Percentiles rank a stretch among this genome's conserved stretches.
These are phyloP conservation scores for Dynastes grantii DNA, from an alignment of 2,888 invertebrate genomes.

Conservation along the genomic window DNA sequence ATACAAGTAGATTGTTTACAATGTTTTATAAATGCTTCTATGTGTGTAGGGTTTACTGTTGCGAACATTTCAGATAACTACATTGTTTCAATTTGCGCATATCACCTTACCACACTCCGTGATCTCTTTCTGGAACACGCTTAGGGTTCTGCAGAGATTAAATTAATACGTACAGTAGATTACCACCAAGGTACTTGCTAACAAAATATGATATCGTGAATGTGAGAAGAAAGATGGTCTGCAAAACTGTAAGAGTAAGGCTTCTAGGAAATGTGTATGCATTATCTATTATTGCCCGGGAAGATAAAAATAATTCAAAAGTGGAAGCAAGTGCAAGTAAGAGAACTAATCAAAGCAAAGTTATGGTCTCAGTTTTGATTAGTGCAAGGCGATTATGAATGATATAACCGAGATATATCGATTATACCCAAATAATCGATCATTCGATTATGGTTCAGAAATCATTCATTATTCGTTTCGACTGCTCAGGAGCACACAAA, in stretches of 20 bases:
- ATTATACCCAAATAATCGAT: too few relatives aligned
- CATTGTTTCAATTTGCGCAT: conserved; percentile 6
- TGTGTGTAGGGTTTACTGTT: neutral
- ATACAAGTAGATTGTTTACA: conserved; percentile 1
- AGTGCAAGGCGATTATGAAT: too few relatives aligned
- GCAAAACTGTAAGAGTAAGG: neutral
- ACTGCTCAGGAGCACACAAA: too few relatives aligned
- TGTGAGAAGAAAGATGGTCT: neutral
- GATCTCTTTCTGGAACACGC: neutral
- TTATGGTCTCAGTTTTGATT: too few relatives aligned
- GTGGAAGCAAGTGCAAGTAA: conserved; percentile 1
- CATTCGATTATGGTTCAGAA: too few relatives aligned
- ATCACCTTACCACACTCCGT: neutral
- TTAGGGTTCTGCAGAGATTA: neutral
- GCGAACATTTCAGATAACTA: conserved; percentile 4
- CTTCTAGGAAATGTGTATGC: neutral
- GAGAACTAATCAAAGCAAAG: too few relatives aligned
- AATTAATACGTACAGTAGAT: neutral
- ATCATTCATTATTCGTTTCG: too few relatives aligned
- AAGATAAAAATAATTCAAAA: conserved; percentile 54
- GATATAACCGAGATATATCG: too few relatives aligned
- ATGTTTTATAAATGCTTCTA: conserved; percentile 1
- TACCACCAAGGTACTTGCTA: too few relatives aligned
- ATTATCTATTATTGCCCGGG: conserved; percentile 49
- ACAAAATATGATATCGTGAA: neutral